A percentile compares a stretch with the other conserved stretches of the same genome.
Conservation (phyloP, 1,140 invertebrate species). For the Zaprionus vittiger region DNA sequence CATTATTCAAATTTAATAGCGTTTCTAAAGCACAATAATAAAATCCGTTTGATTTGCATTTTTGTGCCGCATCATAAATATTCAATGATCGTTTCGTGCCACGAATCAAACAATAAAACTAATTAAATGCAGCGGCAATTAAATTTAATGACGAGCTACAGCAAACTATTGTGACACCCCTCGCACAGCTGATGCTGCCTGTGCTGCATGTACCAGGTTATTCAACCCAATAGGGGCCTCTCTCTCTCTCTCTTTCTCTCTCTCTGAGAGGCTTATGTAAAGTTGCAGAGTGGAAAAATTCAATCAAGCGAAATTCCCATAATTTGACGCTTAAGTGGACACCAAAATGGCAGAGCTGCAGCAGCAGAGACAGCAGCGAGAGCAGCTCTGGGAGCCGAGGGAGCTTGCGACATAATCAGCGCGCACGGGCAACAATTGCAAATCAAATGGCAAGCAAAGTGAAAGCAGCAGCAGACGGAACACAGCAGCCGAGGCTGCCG, state of each 20-base stretch:
- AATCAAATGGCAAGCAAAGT: slow-evolving; percentile 79
- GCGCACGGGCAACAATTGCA: slow-evolving; percentile 71
- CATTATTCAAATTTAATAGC: slow-evolving; percentile 73
- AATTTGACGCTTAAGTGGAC: slow-evolving; percentile 82
- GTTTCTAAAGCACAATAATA: slow-evolving; percentile 24
- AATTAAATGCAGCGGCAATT: slow-evolving; percentile 49
- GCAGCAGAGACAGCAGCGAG: slow-evolving; percentile 1
- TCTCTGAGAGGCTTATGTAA: slow-evolving; percentile 68
- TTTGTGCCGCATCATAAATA: slow-evolving; percentile 59
- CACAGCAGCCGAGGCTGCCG: slow-evolving; percentile 29
- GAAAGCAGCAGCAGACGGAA: slow-evolving; percentile 72
- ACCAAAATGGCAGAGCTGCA: slow-evolving; percentile 61
- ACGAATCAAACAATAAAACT: slow-evolving; percentile 44
- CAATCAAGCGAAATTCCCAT: slow-evolving; percentile 83
- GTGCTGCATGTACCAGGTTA: slow-evolving; percentile 50
- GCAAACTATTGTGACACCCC: background rate
- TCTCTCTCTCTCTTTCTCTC: background rate
- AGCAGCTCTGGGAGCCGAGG: slow-evolving; percentile 26
- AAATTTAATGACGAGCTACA: slow-evolving; percentile 39
- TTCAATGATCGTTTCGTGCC: slow-evolving; percentile 48
- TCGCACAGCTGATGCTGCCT: slow-evolving; percentile 27
- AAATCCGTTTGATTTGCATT: slow-evolving; percentile 44
- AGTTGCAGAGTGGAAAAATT: slow-evolving; percentile 66
- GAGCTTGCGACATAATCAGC: slow-evolving; percentile 75
- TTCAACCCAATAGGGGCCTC: slow-evolving; percentile 51